phyloP scores from a whole-genome alignment of 2,888 invertebrate genomes.

The Amiota minor region DNA sequence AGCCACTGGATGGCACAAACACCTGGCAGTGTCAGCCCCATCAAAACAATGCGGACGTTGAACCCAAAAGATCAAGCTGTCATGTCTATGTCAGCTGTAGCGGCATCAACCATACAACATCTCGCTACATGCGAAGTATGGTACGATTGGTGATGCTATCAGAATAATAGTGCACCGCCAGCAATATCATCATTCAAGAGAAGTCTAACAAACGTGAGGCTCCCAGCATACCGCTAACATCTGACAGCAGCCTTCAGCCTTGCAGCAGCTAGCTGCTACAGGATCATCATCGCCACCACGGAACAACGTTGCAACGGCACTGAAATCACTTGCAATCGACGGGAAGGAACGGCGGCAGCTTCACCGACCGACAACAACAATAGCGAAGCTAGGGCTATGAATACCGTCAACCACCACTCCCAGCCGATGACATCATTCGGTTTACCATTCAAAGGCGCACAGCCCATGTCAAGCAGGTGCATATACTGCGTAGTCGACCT shows the following conservation, averaged over 20 bases:
- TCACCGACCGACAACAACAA: not conserved
- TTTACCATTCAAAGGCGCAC: conserved; percentile 39
- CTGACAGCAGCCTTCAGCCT: conserved; percentile 15
- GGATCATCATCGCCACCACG: conserved; percentile 11
- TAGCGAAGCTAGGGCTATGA: conserved; percentile 46
- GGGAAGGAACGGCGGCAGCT: too few species aligned
- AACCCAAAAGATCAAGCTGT: conserved; percentile 6
- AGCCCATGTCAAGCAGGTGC: conserved; percentile 6
- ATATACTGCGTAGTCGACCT: too few species aligned
- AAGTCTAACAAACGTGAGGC: conserved; percentile 27
- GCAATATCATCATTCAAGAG: not conserved
- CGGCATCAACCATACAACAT: conserved; percentile 40
- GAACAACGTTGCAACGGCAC: conserved; percentile 42
- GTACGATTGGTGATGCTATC: conserved; percentile 16
- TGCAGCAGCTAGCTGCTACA: too few species aligned
- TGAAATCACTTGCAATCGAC: conserved; percentile 46
- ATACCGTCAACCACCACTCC: conserved; percentile 60
- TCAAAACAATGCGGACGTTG: conserved; percentile 4
- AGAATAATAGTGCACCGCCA: not conserved
- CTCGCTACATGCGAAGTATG: conserved; percentile 44
- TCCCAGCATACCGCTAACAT: conserved; percentile 27
- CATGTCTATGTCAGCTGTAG: not conserved
- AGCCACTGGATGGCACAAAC: conserved; percentile 17
- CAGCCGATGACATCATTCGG: conserved; percentile 51
- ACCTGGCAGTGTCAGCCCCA: conserved; percentile 12